phyloP scores from a whole-genome alignment of 2,113 vertebrate species.

The Eleginops maclovinus region DNA sequence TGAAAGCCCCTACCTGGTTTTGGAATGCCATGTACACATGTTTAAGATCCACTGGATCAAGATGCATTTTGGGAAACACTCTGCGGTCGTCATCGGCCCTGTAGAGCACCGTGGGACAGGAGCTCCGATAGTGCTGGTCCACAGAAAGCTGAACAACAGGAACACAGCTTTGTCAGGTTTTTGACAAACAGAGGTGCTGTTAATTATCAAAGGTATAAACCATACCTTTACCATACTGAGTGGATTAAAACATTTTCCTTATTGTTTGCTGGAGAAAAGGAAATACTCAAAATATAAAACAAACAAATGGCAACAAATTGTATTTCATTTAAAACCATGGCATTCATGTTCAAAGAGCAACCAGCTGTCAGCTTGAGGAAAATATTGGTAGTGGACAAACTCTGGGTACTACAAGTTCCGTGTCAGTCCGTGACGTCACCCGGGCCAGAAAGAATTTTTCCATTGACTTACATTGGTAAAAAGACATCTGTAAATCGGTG shows the following conservation, averaged over 20 bases:
- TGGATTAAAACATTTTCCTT: neutral
- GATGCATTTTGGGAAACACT: conserved; percentile 86
- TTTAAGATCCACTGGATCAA: conserved; percentile 85
- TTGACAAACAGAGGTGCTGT: neutral
- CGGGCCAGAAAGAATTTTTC: too few species aligned
- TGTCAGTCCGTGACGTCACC: too few species aligned
- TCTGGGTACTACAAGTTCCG: too few species aligned
- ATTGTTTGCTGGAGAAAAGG: neutral
- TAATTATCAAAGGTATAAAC: neutral
- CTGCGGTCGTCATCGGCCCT: conserved; percentile 85
- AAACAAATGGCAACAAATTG: too few species aligned
- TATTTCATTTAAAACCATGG: too few species aligned
- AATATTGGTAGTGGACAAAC: too few species aligned
- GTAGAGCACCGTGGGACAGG: conserved; percentile 89
- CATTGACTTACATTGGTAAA: too few species aligned
- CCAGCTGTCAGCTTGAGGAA: too few species aligned
- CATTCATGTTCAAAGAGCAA: too few species aligned
- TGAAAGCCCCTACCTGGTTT: conserved; percentile 83
- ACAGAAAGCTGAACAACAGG: conserved; percentile 87
- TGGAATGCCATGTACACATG: conserved; percentile 88
- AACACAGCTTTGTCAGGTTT: conserved; percentile 17
- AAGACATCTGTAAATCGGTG: too few species aligned
- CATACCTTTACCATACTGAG: too few species aligned
- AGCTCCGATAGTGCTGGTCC: conserved; percentile 82
- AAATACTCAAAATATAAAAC: neutral